Conservation (phyloP, 2,888 invertebrate genomes). For the Sesia apiformis region DNA sequence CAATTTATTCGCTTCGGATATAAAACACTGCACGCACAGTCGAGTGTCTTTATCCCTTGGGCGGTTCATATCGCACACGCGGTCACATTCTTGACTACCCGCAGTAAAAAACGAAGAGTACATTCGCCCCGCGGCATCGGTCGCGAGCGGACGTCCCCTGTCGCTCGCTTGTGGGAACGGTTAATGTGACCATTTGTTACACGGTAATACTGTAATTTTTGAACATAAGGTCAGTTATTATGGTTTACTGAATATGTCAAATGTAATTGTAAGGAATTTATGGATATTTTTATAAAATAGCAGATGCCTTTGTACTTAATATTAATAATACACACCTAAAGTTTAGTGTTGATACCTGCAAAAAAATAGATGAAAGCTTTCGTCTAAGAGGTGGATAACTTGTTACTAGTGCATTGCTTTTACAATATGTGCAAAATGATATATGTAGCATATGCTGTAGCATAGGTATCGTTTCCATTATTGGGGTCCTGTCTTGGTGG, state of each 20-base stretch:
- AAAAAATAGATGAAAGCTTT: no score
- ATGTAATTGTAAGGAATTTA: no score
- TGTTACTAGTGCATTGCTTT: no score
- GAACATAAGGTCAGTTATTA: not conserved
- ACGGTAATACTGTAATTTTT: constrained; percentile 18
- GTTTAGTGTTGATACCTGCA: no score
- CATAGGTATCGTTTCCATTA: no score
- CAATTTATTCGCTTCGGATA: constrained; percentile 15
- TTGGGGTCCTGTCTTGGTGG: no score
- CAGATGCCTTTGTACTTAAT: no score
- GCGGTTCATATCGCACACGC: constrained; percentile 54
- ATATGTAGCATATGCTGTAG: no score
- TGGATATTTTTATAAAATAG: no score
- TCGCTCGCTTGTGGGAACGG: constrained; percentile 39
- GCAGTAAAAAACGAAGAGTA: constrained; percentile 29
- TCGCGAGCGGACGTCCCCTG: constrained; percentile 44
- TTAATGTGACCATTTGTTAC: constrained; percentile 34
- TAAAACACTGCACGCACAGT: constrained; percentile 9
- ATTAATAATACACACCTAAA: no score
- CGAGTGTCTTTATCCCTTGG: constrained; percentile 37
- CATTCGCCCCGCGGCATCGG: constrained; percentile 40
- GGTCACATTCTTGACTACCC: constrained; percentile 62
- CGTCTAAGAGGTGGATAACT: no score
- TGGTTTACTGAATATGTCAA: not conserved
- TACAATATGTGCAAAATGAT: no score